Conservation (phyloP, 2,888 invertebrate genomes). For the Drosophila tanythrix region DNA sequence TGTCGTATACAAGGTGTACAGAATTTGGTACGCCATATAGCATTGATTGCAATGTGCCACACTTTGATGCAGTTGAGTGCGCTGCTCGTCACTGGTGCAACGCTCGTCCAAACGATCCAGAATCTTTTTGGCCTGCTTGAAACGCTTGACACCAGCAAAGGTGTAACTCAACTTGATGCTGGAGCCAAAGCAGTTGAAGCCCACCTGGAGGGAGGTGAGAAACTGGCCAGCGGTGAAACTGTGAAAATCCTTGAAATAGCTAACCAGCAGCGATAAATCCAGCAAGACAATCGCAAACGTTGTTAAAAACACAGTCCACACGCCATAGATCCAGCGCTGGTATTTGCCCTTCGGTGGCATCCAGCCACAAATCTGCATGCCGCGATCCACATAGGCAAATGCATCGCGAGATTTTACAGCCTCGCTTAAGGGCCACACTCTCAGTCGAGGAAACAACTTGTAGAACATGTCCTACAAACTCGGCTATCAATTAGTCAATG, state of each 20-base stretch:
- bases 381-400: conserved; percentile 51
- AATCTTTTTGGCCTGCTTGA: conserved; percentile 31
- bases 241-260: conserved; percentile 36
- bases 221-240: conserved; percentile 61
- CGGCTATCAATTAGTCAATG: not conserved
- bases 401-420: conserved; percentile 50
- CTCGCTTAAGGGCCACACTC: conserved; percentile 3
- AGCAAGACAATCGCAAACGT: conserved; percentile 24
- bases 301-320: conserved; percentile 33
- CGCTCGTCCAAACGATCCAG: conserved; percentile 50
- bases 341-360: conserved; percentile 24
- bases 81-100: conserved; percentile 19
- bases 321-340: conserved; percentile 1
- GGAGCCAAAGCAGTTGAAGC: conserved; percentile 38
- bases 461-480: conserved; percentile 27
- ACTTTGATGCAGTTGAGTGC: conserved; percentile 21
- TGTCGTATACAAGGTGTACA: conserved; percentile 31
- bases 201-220: conserved; percentile 61
- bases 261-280: conserved; percentile 29
- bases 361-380: conserved; percentile 47
- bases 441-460: conserved; percentile 41
- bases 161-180: conserved; percentile 41
- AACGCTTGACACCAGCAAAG: conserved; percentile 35
- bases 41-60: conserved; percentile 34
- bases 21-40: conserved; percentile 24